Evolutionary conservation across 2,113 vertebrate species (phyloP).

Genomic region (Promerops cafer): DNA sequence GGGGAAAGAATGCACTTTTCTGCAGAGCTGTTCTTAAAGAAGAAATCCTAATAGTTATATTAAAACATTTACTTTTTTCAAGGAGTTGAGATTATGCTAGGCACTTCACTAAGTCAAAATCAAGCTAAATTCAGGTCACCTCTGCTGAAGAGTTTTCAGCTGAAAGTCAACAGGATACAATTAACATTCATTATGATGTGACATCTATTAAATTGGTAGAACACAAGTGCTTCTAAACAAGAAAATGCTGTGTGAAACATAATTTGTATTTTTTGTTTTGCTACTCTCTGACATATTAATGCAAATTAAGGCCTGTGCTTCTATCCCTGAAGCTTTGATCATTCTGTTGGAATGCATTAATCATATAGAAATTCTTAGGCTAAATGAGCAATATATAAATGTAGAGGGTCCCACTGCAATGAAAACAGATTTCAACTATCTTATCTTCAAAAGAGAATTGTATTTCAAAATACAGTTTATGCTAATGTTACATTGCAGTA

Average conservation of each 20-base stretch:
- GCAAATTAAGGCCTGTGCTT: not conserved
- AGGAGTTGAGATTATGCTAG: not conserved
- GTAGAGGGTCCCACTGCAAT: not conserved
- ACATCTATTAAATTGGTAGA: not conserved
- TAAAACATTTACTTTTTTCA: not conserved
- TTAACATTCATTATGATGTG: not conserved
- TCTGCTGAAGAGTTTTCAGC: slow-evolving; percentile 18
- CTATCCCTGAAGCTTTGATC: not conserved
- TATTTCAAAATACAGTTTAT: not conserved
- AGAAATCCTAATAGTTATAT: not conserved
- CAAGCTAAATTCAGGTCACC: not conserved
- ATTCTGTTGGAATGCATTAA: not conserved
- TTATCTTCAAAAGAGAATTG: not conserved
- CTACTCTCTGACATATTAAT: not conserved
- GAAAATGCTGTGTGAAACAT: not conserved
- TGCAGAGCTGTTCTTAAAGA: not conserved
- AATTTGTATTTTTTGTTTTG: not conserved
- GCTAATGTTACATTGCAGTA: not conserved
- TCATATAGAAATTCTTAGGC: not conserved
- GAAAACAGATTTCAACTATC: not conserved
- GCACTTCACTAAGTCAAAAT: not conserved
- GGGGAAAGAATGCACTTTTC: not conserved
- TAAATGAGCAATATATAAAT: not conserved
- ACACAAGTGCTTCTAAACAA: not conserved
- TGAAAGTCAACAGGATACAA: slow-evolving; percentile 1